A percentile compares a stretch with the other conserved stretches of the same genome.
phyloP scores from a whole-genome alignment of 2,888 invertebrate genomes.

The Dinocampus coccinellae region DNA sequence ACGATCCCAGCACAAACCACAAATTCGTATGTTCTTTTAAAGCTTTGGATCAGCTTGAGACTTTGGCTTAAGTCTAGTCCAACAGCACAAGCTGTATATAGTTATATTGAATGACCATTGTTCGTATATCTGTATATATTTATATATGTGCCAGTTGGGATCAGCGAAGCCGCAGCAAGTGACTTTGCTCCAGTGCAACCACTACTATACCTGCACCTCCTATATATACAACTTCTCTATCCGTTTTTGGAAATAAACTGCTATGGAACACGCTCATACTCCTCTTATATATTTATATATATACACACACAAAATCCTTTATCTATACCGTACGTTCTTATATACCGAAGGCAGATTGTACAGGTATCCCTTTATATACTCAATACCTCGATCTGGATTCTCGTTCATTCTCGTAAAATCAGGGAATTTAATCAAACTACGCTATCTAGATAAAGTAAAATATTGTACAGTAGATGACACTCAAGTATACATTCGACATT shows the following conservation, averaged over 20 bases:
- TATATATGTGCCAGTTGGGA: constrained; percentile 30
- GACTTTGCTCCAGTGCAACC: constrained; percentile 21
- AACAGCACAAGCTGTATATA: constrained; percentile 6
- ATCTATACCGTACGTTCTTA: constrained; percentile 24
- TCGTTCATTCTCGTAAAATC: constrained; percentile 51
- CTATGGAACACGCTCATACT: constrained; percentile 9
- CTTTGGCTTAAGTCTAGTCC: constrained; percentile 33
- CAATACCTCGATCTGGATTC: too few species aligned
- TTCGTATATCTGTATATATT: not conserved
- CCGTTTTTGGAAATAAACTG: constrained; percentile 38
- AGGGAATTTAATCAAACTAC: constrained; percentile 58
- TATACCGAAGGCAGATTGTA: not conserved
- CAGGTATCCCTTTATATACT: too few species aligned
- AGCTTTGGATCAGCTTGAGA: constrained; percentile 32
- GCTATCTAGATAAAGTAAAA: constrained; percentile 36
- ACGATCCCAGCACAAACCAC: constrained; percentile 21
- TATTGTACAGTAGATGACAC: constrained; percentile 37
- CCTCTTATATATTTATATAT: constrained; percentile 2
- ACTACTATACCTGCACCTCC: not conserved
- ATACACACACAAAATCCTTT: not conserved
- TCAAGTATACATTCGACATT: constrained; percentile 19
- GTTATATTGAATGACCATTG: not conserved
- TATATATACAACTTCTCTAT: constrained; percentile 19
- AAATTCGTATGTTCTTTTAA: constrained; percentile 34
- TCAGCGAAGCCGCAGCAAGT: constrained; percentile 37